Evolutionary conservation across 1,140 invertebrate species (phyloP), one percentile per base, ranked within the genome.

Genomic region (Drosophila lacertosa): DNA sequence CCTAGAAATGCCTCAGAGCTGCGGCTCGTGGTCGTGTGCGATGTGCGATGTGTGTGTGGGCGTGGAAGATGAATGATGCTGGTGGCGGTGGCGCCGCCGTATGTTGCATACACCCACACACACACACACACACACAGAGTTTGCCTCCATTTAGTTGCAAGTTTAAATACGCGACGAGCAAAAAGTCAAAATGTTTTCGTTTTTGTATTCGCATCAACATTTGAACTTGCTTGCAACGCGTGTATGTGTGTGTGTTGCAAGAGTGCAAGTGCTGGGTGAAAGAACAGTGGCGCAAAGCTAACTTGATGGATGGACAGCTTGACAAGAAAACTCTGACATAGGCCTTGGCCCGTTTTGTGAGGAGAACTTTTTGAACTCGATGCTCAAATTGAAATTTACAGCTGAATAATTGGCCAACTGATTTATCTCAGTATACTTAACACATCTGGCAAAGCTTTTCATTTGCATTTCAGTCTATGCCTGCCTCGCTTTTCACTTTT

Each of bases 61-160:
- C 67, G 81, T 73, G 77, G 60, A 84, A 80, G 81, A 84, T 84
- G 81, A 84, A 86, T 86, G 81, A 84, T 84, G 81, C 44, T 40
- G 44, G 47, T 58, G 45, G 62, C 65, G 42, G 65, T 58, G 45
- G 62, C 65, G 42, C 62, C 44, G 48, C 66, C 80, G 60, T 74
- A 81, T 84, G 72, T 69, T 80, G 18, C 42, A 48, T 24, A 40
- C 35, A 35, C 22, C 40, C 33, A 24, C n/a, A 54, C 15, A 42
- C 37, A 7, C 37, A 13, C 35, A 5, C 9, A 3, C 33, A 40
- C 22, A 33, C 24, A 66, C 48, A 55, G 57, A 39, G 63, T 47
- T 57, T 59, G 74, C 81, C 79, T 86, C 68, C 76, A 70, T 84
- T 84, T 77, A 80, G 77, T 74, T 81, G 81, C 81, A 69, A 79